Base-by-base conservation (phyloP, 1,140 invertebrate genomes). In the Atta colombica region DNA sequence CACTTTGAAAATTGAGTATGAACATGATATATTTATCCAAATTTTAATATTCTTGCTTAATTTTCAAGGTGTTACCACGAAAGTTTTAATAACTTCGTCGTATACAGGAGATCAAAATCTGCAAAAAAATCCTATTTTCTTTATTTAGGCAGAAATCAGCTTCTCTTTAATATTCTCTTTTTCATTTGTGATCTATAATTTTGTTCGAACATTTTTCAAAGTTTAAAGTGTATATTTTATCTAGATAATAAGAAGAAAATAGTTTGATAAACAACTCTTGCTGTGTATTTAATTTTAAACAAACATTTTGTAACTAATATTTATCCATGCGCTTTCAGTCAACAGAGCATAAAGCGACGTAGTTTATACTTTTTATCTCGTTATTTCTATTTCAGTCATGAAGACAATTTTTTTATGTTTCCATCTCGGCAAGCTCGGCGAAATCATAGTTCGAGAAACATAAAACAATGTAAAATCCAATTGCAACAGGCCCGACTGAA, bases 401-500 rank as follows among this genome's bases (percentile, higher is more conserved):
- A 51, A 74, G n/a, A 75, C 69, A 84, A 75, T 84, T 84, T 61
- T 60, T 84, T 61, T 60, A 61, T 39, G 21, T 81, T 81, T 81
- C 53, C 66, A n/a, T n/a, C 21, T 35, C n/a, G 25, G 25, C 25
- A 39, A 61, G 25, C 39, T 84, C 16, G 10, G 16, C n/a, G 55
- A 69, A 81, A 58, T 81, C 55, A 49, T 21, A 74, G 25, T 49
- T 82, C 53, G 68, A 49, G 69, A 75, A 28, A 84, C 51, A 28
- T 35, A 61, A 80, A 49, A 18, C 60, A 6, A 65, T 45, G 60
- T 31, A 28, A 81, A 81, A 51, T 16, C 35, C 66, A 21, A 58
- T 71, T 69, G n/a, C 58, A 45, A 71, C 31, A 6, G 53, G 35
- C 8, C 14, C 18, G 49, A 35, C 14, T 68, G 68, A 25, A 60